These are phyloP conservation scores for Ciconia maguari DNA, from an alignment of 2,113 vertebrate genomes.

Conservation along the genomic window DNA sequence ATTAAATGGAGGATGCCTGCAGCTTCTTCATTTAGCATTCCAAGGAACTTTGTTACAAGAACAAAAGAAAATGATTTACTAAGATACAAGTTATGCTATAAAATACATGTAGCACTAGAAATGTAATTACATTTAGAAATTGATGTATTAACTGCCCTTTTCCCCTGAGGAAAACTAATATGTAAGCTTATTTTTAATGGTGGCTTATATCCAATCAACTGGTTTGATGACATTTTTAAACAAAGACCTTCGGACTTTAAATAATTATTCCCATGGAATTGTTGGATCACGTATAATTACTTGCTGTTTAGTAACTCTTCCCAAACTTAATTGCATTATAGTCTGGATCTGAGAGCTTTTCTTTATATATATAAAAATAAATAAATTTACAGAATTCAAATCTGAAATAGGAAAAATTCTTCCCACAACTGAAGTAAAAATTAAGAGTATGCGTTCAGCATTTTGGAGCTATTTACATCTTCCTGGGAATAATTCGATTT, in stretches of 20 bases:
- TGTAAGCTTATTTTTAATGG: constrained; percentile 26
- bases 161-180: background rate
- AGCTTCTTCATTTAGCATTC: constrained; percentile 3
- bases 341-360: background rate
- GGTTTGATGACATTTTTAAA: background rate
- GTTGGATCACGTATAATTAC: background rate
- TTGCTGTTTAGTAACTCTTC: background rate
- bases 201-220: background rate
- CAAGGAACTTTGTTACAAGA: constrained; percentile 18
- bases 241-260: background rate
- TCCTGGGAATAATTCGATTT: background rate
- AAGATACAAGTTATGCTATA: background rate
- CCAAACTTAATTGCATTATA: background rate
- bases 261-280: background rate
- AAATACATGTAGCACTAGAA: background rate
- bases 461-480: background rate
- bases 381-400: background rate
- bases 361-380: background rate
- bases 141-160: background rate
- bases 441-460: background rate
- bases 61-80: constrained; percentile 20
- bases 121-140: constrained; percentile 28
- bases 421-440: background rate
- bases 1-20: background rate
- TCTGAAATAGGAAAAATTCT: background rate